phyloP scores from a whole-genome alignment of 2,797 vertebrate genomes.

The Percopsis omiscomaycus region DNA sequence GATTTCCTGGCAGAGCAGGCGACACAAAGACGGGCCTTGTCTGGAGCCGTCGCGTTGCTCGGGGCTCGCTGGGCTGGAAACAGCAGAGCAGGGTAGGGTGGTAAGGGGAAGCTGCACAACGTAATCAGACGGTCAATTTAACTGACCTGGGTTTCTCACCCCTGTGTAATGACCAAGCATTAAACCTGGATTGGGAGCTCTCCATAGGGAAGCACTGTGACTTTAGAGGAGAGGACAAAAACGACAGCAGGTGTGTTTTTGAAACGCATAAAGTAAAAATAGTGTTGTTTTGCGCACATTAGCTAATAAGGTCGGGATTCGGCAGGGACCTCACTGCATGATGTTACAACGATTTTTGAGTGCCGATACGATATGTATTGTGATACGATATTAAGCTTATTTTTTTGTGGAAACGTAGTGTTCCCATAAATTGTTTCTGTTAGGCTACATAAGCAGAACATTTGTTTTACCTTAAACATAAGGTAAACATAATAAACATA shows the following conservation, averaged over 20 bases:
- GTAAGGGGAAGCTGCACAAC: constrained; percentile 60
- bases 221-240: not conserved
- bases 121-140: constrained; percentile 71
- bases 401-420: too few relatives aligned
- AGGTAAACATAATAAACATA: too few relatives aligned
- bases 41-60: constrained; percentile 32
- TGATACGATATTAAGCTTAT: too few relatives aligned
- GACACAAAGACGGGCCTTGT: constrained; percentile 58
- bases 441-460: too few relatives aligned
- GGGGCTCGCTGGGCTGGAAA: constrained; percentile 48
- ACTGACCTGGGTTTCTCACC: constrained; percentile 72
- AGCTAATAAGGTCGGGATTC: too few relatives aligned
- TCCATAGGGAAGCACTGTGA: constrained; percentile 13
- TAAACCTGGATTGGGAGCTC: constrained; percentile 50
- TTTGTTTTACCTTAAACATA: too few relatives aligned
- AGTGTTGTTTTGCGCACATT: too few relatives aligned
- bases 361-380: too few relatives aligned
- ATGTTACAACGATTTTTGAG: too few relatives aligned
- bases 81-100: constrained; percentile 55
- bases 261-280: too few relatives aligned
- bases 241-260: not conserved
- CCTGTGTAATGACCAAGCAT: constrained; percentile 75
- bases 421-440: too few relatives aligned
- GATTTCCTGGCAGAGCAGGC: constrained; percentile 50
- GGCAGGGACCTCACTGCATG: too few relatives aligned